Evolutionary conservation across 2,888 invertebrate species (phyloP).

Genomic region (Parapristionchus giblindavisi): DNA sequence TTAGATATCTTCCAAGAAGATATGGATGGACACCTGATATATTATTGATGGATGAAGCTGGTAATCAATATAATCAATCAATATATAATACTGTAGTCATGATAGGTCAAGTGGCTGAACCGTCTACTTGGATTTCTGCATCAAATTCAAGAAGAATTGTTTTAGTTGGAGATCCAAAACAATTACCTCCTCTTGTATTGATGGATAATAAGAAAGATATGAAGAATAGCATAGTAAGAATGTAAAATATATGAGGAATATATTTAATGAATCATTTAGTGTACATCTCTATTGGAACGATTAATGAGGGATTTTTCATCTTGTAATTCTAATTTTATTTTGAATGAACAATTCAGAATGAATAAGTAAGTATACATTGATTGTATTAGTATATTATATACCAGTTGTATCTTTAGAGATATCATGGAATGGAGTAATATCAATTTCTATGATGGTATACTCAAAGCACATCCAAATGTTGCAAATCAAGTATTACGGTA

Average conservation of each 20-base stretch:
- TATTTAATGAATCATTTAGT: slow-evolving; percentile 38
- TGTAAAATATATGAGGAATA: not conserved
- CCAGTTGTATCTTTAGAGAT: slow-evolving; percentile 13
- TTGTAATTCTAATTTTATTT: slow-evolving; percentile 49
- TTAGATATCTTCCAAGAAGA: not conserved
- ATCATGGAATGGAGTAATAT: slow-evolving; percentile 65
- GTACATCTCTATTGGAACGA: slow-evolving; percentile 44
- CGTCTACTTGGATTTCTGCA: slow-evolving; percentile 50
- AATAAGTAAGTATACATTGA: slow-evolving; percentile 2
- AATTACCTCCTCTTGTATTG: slow-evolving; percentile 54
- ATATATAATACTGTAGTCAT: not conserved
- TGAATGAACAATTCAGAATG: slow-evolving; percentile 56
- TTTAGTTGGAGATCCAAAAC: slow-evolving; percentile 64
- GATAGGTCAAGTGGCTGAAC: slow-evolving; percentile 48
- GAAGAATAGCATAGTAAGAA: not conserved
- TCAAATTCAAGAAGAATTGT: slow-evolving; percentile 52
- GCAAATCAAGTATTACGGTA: slow-evolving; percentile 36
- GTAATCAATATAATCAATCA: not conserved
- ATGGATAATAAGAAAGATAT: slow-evolving; percentile 33
- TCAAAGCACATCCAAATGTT: slow-evolving; percentile 48
- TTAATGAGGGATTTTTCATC: slow-evolving; percentile 46
- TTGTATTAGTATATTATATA: not conserved
- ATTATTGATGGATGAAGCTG: slow-evolving; percentile 30
- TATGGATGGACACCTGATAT: slow-evolving; percentile 13
- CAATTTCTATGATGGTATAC: slow-evolving; percentile 56